Conservation (phyloP, 2,888 invertebrate species). For the Caenorhabditis becei region DNA sequence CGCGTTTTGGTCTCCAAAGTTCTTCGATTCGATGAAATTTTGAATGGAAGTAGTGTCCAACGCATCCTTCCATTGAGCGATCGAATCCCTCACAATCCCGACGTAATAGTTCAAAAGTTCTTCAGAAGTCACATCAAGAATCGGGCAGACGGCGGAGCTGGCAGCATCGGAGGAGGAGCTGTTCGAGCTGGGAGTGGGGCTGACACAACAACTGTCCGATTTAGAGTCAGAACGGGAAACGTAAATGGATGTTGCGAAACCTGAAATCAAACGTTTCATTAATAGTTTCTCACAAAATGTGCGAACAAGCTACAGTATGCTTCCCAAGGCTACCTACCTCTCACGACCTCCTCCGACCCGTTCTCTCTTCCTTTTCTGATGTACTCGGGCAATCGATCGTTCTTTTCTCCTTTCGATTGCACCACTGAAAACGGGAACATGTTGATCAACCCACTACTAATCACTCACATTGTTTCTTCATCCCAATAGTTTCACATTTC, state of each 20-base stretch:
- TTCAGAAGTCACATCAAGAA: constrained; percentile 1
- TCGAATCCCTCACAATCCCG: not conserved
- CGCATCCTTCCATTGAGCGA: not conserved
- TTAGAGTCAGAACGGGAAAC: not conserved
- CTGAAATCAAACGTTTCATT: not conserved
- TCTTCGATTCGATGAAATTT: not conserved
- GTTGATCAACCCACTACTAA: not conserved
- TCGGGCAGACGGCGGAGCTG: not conserved
- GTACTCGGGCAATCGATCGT: not conserved
- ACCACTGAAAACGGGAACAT: not conserved
- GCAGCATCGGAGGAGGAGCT: not conserved
- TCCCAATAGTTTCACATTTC: not conserved
- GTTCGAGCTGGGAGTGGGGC: not conserved
- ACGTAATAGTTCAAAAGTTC: not conserved
- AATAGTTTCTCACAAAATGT: not conserved
- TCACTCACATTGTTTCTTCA: constrained; percentile 6
- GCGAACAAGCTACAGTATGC: not conserved
- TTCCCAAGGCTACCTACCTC: not conserved
- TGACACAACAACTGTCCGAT: not conserved
- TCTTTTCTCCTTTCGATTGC: not conserved
- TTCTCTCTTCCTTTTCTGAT: constrained; percentile 5
- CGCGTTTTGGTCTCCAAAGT: not conserved
- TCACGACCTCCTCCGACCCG: constrained; percentile 1
- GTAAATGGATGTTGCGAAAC: not conserved
- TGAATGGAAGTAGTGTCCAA: not conserved